phyloP scores from a whole-genome alignment of 2,888 invertebrate species.

The Spatulosminthurus flaviceps region DNA sequence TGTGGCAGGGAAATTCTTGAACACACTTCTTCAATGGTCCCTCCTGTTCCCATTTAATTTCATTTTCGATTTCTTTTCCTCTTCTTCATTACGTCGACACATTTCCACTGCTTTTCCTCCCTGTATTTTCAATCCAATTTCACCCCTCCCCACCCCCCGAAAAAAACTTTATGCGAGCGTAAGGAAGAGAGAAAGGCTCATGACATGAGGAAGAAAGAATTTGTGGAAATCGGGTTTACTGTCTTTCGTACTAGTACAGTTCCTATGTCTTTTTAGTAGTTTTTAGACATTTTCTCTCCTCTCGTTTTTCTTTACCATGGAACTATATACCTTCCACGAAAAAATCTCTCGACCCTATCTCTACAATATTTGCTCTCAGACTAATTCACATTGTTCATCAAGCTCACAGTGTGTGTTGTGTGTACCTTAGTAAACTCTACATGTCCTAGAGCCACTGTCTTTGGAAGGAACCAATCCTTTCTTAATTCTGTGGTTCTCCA shows the following conservation, averaged over 20 bases:
- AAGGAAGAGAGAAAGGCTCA: slow-evolving; percentile 23
- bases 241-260: slow-evolving; percentile 1
- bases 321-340: too few relatives aligned
- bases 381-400: not conserved
- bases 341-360: too few relatives aligned
- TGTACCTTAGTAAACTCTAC: too few relatives aligned
- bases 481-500: too few relatives aligned
- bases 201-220: slow-evolving; percentile 12
- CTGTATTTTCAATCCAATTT: slow-evolving; percentile 45
- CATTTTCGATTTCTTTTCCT: slow-evolving; percentile 42
- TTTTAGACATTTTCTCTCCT: not conserved
- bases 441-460: too few relatives aligned
- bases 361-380: too few relatives aligned
- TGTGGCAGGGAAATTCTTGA: not conserved
- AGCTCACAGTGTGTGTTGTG: too few relatives aligned
- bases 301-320: not conserved
- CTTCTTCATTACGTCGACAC: slow-evolving; percentile 41
- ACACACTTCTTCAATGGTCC: slow-evolving; percentile 35
- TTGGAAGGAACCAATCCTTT: too few relatives aligned
- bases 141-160: too few relatives aligned
- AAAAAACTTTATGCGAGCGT: slow-evolving; percentile 42
- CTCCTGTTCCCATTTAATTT: slow-evolving; percentile 39
- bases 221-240: slow-evolving; percentile 23
- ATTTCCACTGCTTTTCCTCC: slow-evolving; percentile 32
- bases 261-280: not conserved